Evolutionary conservation across 2,888 invertebrate genomes (phyloP), one percentile per base, ranked within the genome.

Genomic region (Phragmatobia fuliginosa): DNA sequence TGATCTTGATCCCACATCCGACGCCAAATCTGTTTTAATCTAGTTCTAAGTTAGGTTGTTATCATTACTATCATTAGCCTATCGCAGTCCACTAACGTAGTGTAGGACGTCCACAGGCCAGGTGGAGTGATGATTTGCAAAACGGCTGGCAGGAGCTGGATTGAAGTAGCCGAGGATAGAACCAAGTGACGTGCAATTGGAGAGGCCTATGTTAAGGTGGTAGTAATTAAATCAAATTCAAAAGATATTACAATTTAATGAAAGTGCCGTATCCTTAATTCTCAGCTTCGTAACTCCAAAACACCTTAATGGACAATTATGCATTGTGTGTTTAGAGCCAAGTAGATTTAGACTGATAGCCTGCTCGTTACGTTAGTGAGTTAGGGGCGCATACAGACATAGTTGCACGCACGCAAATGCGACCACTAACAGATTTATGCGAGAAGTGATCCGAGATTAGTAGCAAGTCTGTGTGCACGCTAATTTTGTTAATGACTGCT

Each of bases 291-390:
- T 52, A 76, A 21, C 45, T 83, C 81, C 36, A 66, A 65, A 71
- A 63, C 83, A 73, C 67, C 80, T 86, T 90, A 88, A 90, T 89
- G 88, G 85, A 89, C 88, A 89, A 90, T 90, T 90, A 91, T 85
- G 88, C 89, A 91, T 90, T 90, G 89, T 89, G 86, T 85, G 84
- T 88, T 87, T 85, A 88, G 74, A 72, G 62, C 25, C 69, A 67
- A 81, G 80, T 81, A 88, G 91, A 91, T 91, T 85, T 86, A 89
- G 90, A 88, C 88, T 89, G 91, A 91, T 91, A 91, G 86, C 73
- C 74, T 56, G 33, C 86, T 88, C 85, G 85, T 88, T 87, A 88
- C 82, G 77, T 77, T 79, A 77, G 83, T 83, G 83, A 87, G 77
- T 84, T 85, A 86, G 73, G 68, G 65, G 71, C 69, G 80, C 76